phyloP scores from a whole-genome alignment of 2,797 vertebrate species.

The Enteromius fasciolatus region DNA sequence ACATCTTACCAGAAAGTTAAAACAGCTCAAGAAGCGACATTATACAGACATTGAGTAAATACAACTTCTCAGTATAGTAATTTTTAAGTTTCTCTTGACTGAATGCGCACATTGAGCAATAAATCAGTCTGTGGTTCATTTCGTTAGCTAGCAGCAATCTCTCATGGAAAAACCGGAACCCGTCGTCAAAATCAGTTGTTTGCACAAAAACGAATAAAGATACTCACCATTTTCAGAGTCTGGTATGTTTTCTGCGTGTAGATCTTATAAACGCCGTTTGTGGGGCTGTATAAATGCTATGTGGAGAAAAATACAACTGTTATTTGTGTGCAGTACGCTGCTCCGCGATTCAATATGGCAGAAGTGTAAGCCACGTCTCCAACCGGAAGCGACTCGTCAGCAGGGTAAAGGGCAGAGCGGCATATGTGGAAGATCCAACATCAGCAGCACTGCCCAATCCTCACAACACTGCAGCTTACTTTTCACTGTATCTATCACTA shows the following conservation, averaged over 20 bases:
- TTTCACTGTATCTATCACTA: neutral
- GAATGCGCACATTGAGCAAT: neutral
- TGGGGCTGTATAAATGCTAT: constrained; percentile 27
- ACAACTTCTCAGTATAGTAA: neutral
- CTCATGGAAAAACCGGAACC: constrained; percentile 51
- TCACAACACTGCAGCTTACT: neutral
- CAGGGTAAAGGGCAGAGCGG: constrained; percentile 48
- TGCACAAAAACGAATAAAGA: neutral
- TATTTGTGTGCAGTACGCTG: constrained; percentile 43
- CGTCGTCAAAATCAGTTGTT: neutral
- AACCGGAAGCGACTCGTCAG: constrained; percentile 66
- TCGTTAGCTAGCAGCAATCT: constrained; percentile 18
- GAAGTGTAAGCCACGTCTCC: constrained; percentile 70
- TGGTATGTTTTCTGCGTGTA: constrained; percentile 37
- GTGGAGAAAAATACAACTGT: constrained; percentile 32
- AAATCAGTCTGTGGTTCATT: neutral
- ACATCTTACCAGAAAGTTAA: neutral
- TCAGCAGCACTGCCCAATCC: constrained; percentile 49
- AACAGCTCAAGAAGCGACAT: neutral
- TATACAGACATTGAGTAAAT: neutral
- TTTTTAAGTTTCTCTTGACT: neutral
- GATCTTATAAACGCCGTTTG: constrained; percentile 3
- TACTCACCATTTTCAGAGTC: constrained; percentile 65
- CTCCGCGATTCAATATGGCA: constrained; percentile 81
- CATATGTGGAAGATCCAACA: constrained; percentile 65